Conservation (phyloP, 92 coral and sea anemone species). For the Palythoa caribaeorum region DNA sequence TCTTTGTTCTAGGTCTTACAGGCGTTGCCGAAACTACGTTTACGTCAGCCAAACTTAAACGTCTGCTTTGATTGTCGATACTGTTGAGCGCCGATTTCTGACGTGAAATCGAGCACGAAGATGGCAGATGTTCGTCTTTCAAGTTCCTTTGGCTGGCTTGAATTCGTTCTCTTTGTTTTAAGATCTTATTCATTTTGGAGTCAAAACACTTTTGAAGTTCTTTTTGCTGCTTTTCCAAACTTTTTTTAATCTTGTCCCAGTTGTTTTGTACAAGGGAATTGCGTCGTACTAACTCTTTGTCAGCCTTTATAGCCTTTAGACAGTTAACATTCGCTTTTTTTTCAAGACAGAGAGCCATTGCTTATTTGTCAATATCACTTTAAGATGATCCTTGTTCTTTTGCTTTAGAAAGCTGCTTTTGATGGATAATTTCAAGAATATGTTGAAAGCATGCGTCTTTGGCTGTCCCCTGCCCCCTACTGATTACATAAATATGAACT, state of each 20-base stretch:
- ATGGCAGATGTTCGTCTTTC: neutral
- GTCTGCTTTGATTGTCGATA: neutral
- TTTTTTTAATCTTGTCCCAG: constrained; percentile 57
- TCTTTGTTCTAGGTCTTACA: constrained; percentile 35
- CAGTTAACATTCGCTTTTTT: constrained; percentile 56
- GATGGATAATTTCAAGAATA: too few relatives aligned
- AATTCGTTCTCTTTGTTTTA: constrained; percentile 73
- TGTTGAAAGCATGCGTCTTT: too few relatives aligned
- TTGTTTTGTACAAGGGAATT: constrained; percentile 66
- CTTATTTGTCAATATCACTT: neutral
- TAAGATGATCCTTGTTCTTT: constrained; percentile 6
- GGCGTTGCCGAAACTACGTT: constrained; percentile 64
- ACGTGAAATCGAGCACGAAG: neutral
- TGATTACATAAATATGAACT: too few relatives aligned
- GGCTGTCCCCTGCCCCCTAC: too few relatives aligned
- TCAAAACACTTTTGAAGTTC: constrained; percentile 55
- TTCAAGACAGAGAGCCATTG: constrained; percentile 53
- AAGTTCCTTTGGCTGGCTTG: constrained; percentile 48
- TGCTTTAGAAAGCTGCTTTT: neutral
- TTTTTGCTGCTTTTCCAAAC: constrained; percentile 65
- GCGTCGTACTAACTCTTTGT: constrained; percentile 59
- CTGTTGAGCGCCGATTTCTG: constrained; percentile 26
- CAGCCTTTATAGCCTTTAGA: constrained; percentile 61
- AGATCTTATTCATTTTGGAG: constrained; percentile 61
- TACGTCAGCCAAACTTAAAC: constrained; percentile 68